Conservation (phyloP, 1,140 invertebrate species). For the Cherax destructor region DNA sequence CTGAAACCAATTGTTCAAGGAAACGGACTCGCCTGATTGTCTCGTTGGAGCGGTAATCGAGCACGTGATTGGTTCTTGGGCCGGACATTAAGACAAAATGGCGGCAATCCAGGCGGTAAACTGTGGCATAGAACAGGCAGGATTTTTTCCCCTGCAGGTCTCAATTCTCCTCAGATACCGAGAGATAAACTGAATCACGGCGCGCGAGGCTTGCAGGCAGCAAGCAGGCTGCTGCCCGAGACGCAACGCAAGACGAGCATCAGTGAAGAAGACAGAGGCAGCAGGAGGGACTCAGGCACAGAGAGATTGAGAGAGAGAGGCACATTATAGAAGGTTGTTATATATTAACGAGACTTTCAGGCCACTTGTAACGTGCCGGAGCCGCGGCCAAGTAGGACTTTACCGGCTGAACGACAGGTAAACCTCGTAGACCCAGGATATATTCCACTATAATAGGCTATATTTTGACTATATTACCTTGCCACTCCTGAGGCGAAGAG, state of each 20-base stretch:
- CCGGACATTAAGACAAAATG: conserved; percentile 68
- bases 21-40: conserved; percentile 64
- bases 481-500: not conserved
- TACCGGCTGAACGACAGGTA: conserved; percentile 24
- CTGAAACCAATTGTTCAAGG: conserved; percentile 56
- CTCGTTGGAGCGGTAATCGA: conserved; percentile 66
- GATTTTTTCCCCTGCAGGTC: not conserved
- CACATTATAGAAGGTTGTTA: conserved; percentile 49
- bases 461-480: not conserved
- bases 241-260: not conserved
- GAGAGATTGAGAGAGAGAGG: not conserved
- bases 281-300: not conserved
- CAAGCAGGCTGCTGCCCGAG: too few relatives aligned
- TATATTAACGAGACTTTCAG: conserved; percentile 56
- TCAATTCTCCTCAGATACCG: not conserved
- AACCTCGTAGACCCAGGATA: not conserved
- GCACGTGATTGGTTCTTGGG: conserved; percentile 66
- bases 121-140: conserved; percentile 20
- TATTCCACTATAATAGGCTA: conserved; percentile 17
- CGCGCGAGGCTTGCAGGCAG: not conserved
- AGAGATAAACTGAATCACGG: conserved; percentile 10
- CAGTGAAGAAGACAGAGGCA: not conserved
- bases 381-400: not conserved
- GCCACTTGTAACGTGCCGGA: conserved; percentile 8
- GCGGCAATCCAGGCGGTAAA: conserved; percentile 62